Evolutionary conservation across 2,888 invertebrate species (phyloP).

Genomic region (Chloroclysta siterata): DNA sequence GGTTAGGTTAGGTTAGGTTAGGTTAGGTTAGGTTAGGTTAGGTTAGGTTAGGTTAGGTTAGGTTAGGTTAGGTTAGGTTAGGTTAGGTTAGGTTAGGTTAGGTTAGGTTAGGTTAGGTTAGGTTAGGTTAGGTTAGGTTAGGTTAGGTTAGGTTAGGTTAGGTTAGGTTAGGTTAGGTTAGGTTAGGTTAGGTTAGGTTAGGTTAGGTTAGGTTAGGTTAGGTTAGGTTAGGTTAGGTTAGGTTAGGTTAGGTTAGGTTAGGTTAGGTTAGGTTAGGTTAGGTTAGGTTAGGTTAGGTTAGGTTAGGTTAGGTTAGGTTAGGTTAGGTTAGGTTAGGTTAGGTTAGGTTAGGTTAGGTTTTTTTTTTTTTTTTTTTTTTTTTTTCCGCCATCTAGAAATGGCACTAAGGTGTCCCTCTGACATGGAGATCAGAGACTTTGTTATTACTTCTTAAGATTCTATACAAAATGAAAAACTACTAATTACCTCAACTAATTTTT

Average conservation of each 20-base stretch:
- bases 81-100: conserved; percentile 26
- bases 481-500: too few species aligned
- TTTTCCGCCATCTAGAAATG: too few species aligned
- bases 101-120: conserved; percentile 31
- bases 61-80: conserved; percentile 28
- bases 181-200: conserved; percentile 25
- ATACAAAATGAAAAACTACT: too few species aligned
- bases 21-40: conserved; percentile 12
- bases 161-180: conserved; percentile 24
- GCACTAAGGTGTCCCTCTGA: too few species aligned
- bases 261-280: conserved; percentile 22
- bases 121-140: conserved; percentile 26
- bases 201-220: conserved; percentile 23
- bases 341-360: conserved; percentile 25
- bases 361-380: too few species aligned
- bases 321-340: conserved; percentile 27
- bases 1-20: conserved; percentile 13
- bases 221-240: conserved; percentile 27
- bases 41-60: conserved; percentile 26
- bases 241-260: conserved; percentile 29
- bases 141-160: conserved; percentile 28
- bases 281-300: conserved; percentile 18
- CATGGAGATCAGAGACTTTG: too few species aligned
- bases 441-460: too few species aligned
- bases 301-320: conserved; percentile 28